Evolutionary conservation across 2,797 vertebrate genomes (phyloP), one percentile per base, ranked within the genome.

Genomic region (Pteronotus mesoamericanus): DNA sequence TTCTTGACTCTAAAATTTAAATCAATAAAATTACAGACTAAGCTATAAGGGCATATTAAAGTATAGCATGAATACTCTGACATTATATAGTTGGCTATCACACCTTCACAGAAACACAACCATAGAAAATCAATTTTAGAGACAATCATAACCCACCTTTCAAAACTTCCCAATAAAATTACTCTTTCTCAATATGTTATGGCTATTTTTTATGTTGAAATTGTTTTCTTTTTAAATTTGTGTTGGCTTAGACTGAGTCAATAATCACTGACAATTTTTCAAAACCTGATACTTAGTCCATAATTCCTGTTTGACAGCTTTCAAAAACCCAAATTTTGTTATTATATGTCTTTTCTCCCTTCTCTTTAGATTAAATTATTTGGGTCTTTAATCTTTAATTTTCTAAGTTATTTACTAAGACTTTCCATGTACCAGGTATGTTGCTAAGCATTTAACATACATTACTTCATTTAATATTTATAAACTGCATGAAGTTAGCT

Each of bases 1-100:
- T 72, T 89, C 53, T n/a, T 66, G 68, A 83, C 29, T 91, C 39
- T 95, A 82, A 86, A 89, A 89, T 80, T 32, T 77, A 82, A 94
- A 21, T 82, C 37, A 71, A 42, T 29, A 71, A 71, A 77, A 72
- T 61, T 42, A 48, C 2, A 89, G 21, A 74, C 53, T n/a, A 64
- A 82, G 4, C 21, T 71, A 64, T 37, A n/a, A 86, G 29, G 10
- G 37, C 29, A 64, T n/a, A 48, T 32, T 51, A 37, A 74, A 42
- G 37, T 42, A 18, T 12, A 64, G 37, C 61, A 69, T 86, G 26
- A 92, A 8, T 32, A 75, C 2, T 37, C 1, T 19, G 12, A 46
- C 6, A 15, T 68, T 39, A n/a, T 0, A 12, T 51, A 34, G 32
- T 29, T 92, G 51, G 7, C 9, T 77, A 82, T 82, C 29, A 64